A percentile compares a stretch with the other conserved stretches of the same genome.
These are phyloP conservation scores for Cyprinus carpio DNA, from an alignment of 2,113 vertebrate genomes.

Conservation along the genomic window DNA sequence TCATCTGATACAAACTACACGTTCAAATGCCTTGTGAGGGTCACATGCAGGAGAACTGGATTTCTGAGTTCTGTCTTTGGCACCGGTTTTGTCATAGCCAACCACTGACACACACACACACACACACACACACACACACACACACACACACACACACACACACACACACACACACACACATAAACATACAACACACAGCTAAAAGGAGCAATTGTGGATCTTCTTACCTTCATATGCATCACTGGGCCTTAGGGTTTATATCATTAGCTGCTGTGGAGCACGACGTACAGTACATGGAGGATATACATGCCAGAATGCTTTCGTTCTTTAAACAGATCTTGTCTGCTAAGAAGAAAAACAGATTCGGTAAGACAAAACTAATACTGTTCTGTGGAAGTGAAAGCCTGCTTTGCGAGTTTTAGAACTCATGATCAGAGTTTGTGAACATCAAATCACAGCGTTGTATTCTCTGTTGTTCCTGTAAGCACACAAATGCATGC, in stretches of 20 bases:
- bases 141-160: conserved; percentile 23
- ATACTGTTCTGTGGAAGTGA: background rate
- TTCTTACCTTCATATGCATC: background rate
- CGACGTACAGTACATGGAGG: conserved; percentile 10
- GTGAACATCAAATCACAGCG: background rate
- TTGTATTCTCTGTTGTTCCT: background rate
- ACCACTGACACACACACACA: conserved; percentile 18
- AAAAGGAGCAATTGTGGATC: conserved; percentile 8
- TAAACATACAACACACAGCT: background rate
- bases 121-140: conserved; percentile 18
- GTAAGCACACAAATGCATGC: background rate
- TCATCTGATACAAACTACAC: conserved; percentile 54
- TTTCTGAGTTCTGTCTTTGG: conserved; percentile 57
- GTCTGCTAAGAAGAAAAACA: conserved; percentile 30
- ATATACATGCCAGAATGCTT: conserved; percentile 25
- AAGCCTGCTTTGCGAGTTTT: background rate
- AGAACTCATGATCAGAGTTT: conserved; percentile 11
- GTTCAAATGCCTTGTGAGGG: conserved; percentile 54
- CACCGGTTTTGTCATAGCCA: background rate
- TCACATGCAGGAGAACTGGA: conserved; percentile 63
- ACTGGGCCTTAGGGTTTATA: background rate
- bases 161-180: background rate
- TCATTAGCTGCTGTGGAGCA: background rate
- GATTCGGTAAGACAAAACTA: conserved; percentile 36
- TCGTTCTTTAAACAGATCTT: conserved; percentile 30